phyloP scores from a whole-genome alignment of 2,113 vertebrate species.

The Aegotheles bennettii region DNA sequence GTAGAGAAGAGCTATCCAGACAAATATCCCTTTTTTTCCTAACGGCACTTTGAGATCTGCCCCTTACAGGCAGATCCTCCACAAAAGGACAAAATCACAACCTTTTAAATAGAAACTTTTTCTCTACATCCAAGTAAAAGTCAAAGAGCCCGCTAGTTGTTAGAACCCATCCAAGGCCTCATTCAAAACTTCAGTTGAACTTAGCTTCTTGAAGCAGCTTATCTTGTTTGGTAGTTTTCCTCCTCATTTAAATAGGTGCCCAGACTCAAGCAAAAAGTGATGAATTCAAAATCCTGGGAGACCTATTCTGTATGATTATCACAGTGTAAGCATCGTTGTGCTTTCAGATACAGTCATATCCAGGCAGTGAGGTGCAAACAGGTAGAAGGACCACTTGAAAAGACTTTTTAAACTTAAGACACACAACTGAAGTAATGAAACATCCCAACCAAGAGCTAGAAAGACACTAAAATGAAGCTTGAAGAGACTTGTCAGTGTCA shows the following conservation, averaged over 20 bases:
- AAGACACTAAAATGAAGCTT: neutral
- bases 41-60: neutral
- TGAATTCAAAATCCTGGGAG: neutral
- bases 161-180: neutral
- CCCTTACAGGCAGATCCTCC: neutral
- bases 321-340: neutral
- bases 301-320: neutral
- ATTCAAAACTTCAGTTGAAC: neutral
- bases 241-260: neutral
- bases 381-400: neutral
- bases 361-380: neutral
- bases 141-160: neutral
- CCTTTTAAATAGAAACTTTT: neutral
- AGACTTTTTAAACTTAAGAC: neutral
- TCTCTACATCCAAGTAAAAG: neutral
- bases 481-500: neutral
- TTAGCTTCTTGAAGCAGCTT: neutral
- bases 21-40: neutral
- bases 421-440: neutral
- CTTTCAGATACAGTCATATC: neutral
- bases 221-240: neutral
- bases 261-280: neutral
- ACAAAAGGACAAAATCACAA: neutral
- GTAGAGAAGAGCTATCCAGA: neutral
- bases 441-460: neutral